Conservation (phyloP, 2,797 vertebrate species). For the Geranospiza caerulescens region DNA sequence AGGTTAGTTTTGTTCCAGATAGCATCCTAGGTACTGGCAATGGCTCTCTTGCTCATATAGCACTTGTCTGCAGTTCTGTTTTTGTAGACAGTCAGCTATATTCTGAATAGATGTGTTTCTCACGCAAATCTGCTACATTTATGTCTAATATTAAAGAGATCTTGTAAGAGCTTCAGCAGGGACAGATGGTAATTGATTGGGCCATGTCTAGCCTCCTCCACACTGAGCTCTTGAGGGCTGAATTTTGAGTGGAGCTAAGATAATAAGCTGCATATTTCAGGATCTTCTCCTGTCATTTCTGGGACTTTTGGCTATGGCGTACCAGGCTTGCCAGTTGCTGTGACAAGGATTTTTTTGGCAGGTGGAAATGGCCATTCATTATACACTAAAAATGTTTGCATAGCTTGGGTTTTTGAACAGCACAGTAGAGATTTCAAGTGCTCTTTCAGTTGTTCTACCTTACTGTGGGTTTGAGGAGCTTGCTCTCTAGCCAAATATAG, state of each 20-base stretch:
- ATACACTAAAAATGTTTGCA: not conserved
- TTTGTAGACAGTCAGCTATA: not conserved
- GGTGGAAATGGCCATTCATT: not conserved
- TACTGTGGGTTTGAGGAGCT: not conserved
- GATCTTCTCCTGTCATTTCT: not conserved
- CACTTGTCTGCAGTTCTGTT: not conserved
- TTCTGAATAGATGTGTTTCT: not conserved
- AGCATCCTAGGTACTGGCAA: not conserved
- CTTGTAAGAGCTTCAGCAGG: not conserved
- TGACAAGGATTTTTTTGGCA: not conserved
- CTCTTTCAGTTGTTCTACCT: not conserved
- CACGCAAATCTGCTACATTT: not conserved
- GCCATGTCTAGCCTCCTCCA: slow-evolving; percentile 7
- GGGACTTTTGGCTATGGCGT: not conserved
- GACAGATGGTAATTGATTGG: not conserved
- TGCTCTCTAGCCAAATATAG: not conserved
- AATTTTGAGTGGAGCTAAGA: not conserved
- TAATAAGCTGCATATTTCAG: not conserved
- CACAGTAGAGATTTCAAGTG: not conserved
- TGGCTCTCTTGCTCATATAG: not conserved
- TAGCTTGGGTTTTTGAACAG: not conserved
- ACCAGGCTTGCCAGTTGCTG: not conserved
- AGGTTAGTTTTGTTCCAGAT: not conserved
- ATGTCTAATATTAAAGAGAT: not conserved
- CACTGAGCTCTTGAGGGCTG: not conserved